Base-by-base conservation (phyloP, 2,113 vertebrate species). In the Halcyon senegalensis region DNA sequence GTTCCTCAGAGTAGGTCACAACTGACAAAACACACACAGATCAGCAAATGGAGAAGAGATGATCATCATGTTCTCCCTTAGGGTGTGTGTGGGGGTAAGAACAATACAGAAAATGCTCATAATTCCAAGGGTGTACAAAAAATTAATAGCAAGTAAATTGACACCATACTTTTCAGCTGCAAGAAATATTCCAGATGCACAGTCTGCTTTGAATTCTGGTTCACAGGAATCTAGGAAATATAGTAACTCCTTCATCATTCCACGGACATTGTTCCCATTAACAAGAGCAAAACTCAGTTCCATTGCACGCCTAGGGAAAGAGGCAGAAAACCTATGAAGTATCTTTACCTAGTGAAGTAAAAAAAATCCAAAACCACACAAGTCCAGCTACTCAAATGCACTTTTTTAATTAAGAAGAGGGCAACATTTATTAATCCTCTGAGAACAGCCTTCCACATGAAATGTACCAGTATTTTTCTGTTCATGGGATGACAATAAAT, bases 171-270 rank as follows among this genome's bases (percentile, higher is more conserved):
- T 99, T 96, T 99, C 99, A 96, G 99, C 99, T 94, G 99, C 99
- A 96, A 99, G 98, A 97, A 99, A 99, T 97, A 99, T 99, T 96
- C 99, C 99, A 48, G 99, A 99, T 84, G 99, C 99, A 96, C 99
- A 99, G 96, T 99, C 99, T 31, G 99, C 99, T 98, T 99, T 99
- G 98, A 99, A 99, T 94, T 99, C 99, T 30, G 99, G 99, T 97
- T 99, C 99, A 97, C 99, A 99, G 16, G 99, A 99, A 97, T 99
- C 99, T 96, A 99, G 97, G 97, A 99, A 99, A 98, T 99, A 99
- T 77, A 99, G 98, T 92, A 99, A 98, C 96, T 99, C 99, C 97
- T 99, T 99, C 99, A 99, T 99, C 99, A 99, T 99, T 87, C 99
- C 99, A 97, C 99, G 98, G 69, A 99, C 99, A 97, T 99, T 99